phyloP scores from a whole-genome alignment of 2,113 vertebrate species.

The Periophthalmodon schlosseri region DNA sequence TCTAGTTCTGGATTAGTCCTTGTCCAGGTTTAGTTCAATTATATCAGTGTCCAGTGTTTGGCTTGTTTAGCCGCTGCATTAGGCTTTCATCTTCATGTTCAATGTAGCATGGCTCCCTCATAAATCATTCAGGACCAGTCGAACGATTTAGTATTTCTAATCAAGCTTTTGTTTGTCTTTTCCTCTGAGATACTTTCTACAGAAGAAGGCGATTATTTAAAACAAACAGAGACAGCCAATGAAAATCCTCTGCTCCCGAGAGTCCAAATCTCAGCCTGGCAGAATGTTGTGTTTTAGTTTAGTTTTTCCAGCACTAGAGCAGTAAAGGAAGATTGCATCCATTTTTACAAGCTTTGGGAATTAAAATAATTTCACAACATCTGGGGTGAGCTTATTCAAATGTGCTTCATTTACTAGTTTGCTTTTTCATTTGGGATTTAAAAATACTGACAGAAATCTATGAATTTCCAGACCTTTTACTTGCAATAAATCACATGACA shows the following conservation, averaged over 20 bases:
- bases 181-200: conserved; percentile 29
- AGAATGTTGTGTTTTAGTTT: not conserved
- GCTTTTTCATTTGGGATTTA: conserved; percentile 53
- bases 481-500: conserved; percentile 26
- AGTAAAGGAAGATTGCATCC: not conserved
- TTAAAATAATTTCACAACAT: conserved; percentile 45
- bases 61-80: conserved; percentile 12
- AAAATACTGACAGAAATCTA: conserved; percentile 29
- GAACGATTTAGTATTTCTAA: conserved; percentile 32
- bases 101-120: conserved; percentile 16
- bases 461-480: conserved; percentile 32
- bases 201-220: conserved; percentile 31
- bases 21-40: not conserved
- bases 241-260: not conserved
- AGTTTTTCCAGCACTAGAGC: not conserved
- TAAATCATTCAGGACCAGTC: conserved; percentile 53
- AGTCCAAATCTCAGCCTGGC: conserved; percentile 12
- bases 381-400: conserved; percentile 45
- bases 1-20: too few relatives aligned
- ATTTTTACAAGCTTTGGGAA: conserved; percentile 34
- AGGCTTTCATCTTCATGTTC: conserved; percentile 15
- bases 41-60: conserved; percentile 4
- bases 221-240: conserved; percentile 29
- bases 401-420: conserved; percentile 40
- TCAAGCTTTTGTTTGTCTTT: conserved; percentile 46